A percentile compares a stretch with the other conserved stretches of the same genome.
Conservation (phyloP, 1,140 invertebrate genomes). For the Drosophila rufa region DNA sequence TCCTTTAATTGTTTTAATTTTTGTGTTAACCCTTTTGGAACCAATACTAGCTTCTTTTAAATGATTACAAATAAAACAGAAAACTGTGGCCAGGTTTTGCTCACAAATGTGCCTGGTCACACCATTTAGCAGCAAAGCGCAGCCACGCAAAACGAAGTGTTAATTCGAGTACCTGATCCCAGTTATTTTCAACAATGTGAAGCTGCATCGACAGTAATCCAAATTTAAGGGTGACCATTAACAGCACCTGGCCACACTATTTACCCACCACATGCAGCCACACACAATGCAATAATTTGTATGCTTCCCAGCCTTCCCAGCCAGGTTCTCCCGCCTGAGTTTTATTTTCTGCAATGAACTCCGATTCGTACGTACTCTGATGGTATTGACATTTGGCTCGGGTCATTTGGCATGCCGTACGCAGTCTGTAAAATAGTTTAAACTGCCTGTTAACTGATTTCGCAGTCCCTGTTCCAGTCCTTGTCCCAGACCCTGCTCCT, state of each 20-base stretch:
- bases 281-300: neutral
- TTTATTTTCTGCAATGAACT: neutral
- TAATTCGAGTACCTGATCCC: too few species aligned
- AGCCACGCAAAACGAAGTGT: neutral
- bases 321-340: neutral
- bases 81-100: too few species aligned
- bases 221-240: neutral
- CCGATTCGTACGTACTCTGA: conserved; percentile 36
- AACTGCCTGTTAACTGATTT: conserved; percentile 81
- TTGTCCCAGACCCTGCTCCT: neutral
- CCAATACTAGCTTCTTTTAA: too few species aligned
- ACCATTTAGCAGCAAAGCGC: neutral
- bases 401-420: conserved; percentile 70
- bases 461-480: conserved; percentile 4
- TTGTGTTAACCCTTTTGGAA: too few species aligned
- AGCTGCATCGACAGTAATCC: neutral
- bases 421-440: conserved; percentile 75
- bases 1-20: too few species aligned
- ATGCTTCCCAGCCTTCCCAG: neutral
- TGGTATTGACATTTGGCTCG: conserved; percentile 79
- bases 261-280: neutral
- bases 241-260: neutral
- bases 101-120: neutral
- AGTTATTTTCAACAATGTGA: neutral
- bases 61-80: too few species aligned